A percentile compares a stretch with the other conserved stretches of the same genome.
Conservation (phyloP, 1,140 invertebrate genomes). For the Lepidotrigona ventralis region DNA sequence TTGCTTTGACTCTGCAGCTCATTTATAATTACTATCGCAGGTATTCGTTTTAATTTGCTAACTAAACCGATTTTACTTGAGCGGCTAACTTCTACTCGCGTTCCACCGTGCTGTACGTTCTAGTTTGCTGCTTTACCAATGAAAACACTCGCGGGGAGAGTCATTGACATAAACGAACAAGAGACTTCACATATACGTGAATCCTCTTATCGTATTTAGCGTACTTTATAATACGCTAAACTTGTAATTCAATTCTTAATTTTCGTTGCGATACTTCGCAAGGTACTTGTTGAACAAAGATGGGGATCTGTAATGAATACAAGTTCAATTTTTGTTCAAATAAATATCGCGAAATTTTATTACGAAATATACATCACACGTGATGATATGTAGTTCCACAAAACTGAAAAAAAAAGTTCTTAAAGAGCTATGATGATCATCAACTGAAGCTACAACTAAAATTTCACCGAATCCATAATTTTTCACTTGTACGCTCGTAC, state of each 20-base stretch:
- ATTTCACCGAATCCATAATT: background rate
- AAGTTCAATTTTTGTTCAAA: too few relatives aligned
- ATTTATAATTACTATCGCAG: constrained; percentile 18
- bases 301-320: too few relatives aligned
- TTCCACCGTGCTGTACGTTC: background rate
- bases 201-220: background rate
- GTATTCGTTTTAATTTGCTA: constrained; percentile 34
- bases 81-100: background rate
- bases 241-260: background rate
- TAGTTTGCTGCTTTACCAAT: background rate
- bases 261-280: background rate
- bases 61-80: constrained; percentile 29
- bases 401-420: background rate
- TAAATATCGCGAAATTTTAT: too few relatives aligned
- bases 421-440: background rate
- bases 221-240: background rate
- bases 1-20: constrained; percentile 20
- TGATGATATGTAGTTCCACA: background rate
- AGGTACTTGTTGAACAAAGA: background rate
- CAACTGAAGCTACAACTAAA: background rate
- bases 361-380: background rate
- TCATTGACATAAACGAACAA: background rate
- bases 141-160: background rate
- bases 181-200: background rate
- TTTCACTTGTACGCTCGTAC: too few relatives aligned